Evolutionary conservation across 2,888 invertebrate genomes (phyloP).

Genomic region (Isotomurus palustris): DNA sequence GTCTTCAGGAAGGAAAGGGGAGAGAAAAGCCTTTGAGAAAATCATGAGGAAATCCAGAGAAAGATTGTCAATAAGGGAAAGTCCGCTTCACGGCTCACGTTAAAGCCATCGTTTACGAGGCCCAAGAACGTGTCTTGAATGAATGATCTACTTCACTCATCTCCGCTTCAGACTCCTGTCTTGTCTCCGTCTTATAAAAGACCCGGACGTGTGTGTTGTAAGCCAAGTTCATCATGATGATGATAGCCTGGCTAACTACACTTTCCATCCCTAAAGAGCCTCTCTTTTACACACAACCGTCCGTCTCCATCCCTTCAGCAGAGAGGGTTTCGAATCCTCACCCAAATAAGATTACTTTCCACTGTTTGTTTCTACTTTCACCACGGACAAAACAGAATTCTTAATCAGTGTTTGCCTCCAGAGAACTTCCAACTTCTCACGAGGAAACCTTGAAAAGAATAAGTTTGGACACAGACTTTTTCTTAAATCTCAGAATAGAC

Average conservation of each 20-base stretch:
- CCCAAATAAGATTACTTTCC: background rate
- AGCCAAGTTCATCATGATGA: too few relatives aligned
- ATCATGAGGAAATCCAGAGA: background rate
- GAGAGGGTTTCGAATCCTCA: background rate
- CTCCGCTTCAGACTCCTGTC: background rate
- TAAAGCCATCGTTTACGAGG: slow-evolving; percentile 42
- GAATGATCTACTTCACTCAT: background rate
- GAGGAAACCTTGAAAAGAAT: background rate
- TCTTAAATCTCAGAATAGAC: background rate
- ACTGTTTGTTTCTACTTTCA: slow-evolving; percentile 3
- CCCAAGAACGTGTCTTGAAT: slow-evolving; percentile 28
- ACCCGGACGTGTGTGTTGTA: too few relatives aligned
- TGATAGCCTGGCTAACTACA: too few relatives aligned
- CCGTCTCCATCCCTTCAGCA: too few relatives aligned
- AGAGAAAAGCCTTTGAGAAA: background rate
- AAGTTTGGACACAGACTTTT: background rate
- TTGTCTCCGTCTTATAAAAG: too few relatives aligned
- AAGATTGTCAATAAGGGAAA: slow-evolving; percentile 2
- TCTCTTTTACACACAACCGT: too few relatives aligned
- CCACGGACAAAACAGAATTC: background rate
- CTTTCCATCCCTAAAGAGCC: too few relatives aligned
- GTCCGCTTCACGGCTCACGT: slow-evolving; percentile 29
- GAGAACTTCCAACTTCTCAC: background rate
- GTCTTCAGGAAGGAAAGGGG: background rate
- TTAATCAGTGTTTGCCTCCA: too few relatives aligned